These are phyloP conservation scores for Nannoperca australis DNA, from an alignment of 2,797 vertebrate species.

Conservation along the genomic window DNA sequence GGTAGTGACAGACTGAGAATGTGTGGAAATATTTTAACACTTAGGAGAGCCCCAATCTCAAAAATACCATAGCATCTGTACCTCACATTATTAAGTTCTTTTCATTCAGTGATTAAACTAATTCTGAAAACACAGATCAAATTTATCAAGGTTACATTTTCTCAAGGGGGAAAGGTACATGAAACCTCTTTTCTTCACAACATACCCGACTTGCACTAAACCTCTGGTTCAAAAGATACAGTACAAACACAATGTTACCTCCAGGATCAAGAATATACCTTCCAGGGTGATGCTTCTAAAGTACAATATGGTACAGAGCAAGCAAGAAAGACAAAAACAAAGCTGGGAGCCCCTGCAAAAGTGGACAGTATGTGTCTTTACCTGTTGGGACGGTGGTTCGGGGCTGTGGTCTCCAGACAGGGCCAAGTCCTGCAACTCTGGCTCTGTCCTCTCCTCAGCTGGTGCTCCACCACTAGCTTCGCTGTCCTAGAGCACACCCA, in stretches of 20 bases:
- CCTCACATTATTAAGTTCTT: neutral
- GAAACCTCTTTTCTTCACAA: neutral
- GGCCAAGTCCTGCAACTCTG: slow-evolving; percentile 79
- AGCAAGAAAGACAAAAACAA: too few relatives aligned
- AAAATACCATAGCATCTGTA: neutral
- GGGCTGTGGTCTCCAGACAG: slow-evolving; percentile 83
- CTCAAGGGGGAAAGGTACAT: neutral
- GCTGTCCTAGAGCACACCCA: slow-evolving; percentile 77
- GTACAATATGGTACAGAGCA: too few relatives aligned
- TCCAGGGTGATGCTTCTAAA: neutral
- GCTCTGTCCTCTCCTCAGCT: slow-evolving; percentile 81
- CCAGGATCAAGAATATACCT: neutral
- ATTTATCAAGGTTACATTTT: neutral
- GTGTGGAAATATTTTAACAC: neutral
- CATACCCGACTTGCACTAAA: neutral
- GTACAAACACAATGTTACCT: neutral
- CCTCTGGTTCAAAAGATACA: neutral
- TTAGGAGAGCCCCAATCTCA: neutral
- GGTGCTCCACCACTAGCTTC: slow-evolving; percentile 76
- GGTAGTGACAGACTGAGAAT: slow-evolving; percentile 1
- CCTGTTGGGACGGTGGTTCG: slow-evolving; percentile 79
- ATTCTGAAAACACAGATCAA: neutral
- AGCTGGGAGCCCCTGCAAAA: neutral
- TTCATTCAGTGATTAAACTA: neutral
- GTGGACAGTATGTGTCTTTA: slow-evolving; percentile 45